Evolutionary conservation across 2,113 vertebrate genomes (phyloP).

Genomic region (Lagenorhynchus albirostris): DNA sequence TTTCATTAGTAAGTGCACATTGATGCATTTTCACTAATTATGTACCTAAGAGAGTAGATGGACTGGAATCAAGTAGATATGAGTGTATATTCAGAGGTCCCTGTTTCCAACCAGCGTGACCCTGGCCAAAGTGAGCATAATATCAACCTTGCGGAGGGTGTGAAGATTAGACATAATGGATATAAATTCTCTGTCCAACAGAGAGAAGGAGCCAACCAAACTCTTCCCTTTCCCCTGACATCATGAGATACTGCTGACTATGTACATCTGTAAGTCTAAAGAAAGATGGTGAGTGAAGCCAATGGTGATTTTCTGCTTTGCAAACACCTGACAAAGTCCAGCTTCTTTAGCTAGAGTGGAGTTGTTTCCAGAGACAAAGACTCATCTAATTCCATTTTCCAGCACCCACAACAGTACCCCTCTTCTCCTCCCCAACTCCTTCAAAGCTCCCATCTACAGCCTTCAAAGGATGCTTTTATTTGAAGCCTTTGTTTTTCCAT

Average conservation of each 20-base stretch:
- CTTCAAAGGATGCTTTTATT: background rate
- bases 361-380: background rate
- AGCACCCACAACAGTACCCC: background rate
- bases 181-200: background rate
- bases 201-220: background rate
- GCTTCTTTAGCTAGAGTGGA: background rate
- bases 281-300: background rate
- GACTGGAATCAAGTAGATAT: background rate
- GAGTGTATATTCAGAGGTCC: background rate
- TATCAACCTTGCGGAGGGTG: background rate
- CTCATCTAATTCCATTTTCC: background rate
- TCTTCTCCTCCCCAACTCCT: background rate
- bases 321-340: background rate
- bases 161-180: background rate
- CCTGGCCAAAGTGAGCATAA: background rate
- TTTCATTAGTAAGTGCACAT: background rate
- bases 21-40: background rate
- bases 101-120: background rate
- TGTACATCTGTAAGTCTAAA: background rate
- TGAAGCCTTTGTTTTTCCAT: background rate
- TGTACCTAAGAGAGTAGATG: background rate
- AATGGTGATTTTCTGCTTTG: background rate
- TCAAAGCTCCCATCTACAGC: background rate
- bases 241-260: background rate
- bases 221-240: background rate